Evolutionary conservation across 2,113 vertebrate species (phyloP), one percentile per base, ranked within the genome.

Genomic region (Sardina pilchardus): DNA sequence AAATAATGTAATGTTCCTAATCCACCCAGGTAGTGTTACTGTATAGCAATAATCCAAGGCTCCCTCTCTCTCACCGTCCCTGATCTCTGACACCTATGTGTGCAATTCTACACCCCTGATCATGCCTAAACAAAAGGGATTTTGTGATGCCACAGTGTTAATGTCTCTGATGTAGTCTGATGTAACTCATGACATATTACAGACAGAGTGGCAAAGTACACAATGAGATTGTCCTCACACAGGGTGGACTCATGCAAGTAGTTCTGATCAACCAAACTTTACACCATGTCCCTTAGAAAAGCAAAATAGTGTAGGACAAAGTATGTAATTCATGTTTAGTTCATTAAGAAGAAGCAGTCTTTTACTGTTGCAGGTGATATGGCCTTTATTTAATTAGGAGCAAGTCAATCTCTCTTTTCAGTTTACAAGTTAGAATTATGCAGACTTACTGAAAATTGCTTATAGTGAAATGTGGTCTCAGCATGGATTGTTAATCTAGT

Each of bases 1-100:
- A 71, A 89, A 87, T 85, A 84, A 67, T 84, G 82, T 80, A 86
- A 80, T 42, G 78, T 53, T 85, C 81, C 81, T 85, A 86, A 88
- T 88, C 85, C 83, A 85, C 63, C 36, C 47, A 19, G 71, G 78
- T 42, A 82, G 83, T 85, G 50, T 85, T 82, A 85, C 71, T 86
- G 59, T 86, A 44, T 19, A 56, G 71, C 24, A 44, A 53, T 26
- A 30, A 26, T 26, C 59, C 59, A 48, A 56, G 16, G 59, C 42
- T 59, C 16, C 42, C 19, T 36, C 53, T 89, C 84, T 34, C 59
- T 17, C 53, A 16, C 21, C 10, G 26, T 83, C 83, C 39, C 86
- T 82, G 84, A 16, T 26, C 59, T 63, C 80, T 48, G 47, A 71
- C 82, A 86, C 84, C 78, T 75, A 7, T 50, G 21, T 45, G 10